phyloP scores from a whole-genome alignment of 2,113 vertebrate genomes.

The Grammatotria lemairii region DNA sequence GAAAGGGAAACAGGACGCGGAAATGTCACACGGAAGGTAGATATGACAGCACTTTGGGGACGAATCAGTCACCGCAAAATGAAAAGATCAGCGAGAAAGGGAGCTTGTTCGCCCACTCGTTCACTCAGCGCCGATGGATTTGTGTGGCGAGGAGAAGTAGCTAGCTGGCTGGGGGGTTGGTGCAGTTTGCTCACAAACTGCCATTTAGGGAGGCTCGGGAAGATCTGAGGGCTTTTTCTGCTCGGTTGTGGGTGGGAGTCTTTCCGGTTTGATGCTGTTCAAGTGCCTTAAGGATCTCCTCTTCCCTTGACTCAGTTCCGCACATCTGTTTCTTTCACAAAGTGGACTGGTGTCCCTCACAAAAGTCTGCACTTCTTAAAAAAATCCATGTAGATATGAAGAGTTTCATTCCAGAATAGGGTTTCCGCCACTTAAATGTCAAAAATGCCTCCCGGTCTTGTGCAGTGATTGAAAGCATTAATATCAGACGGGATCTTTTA shows the following conservation, averaged over 20 bases:
- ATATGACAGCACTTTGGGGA: slow-evolving; percentile 26
- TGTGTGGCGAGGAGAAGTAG: slow-evolving; percentile 12
- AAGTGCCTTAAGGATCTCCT: slow-evolving; percentile 71
- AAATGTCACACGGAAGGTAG: not conserved
- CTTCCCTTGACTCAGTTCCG: slow-evolving; percentile 21
- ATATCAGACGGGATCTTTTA: not conserved
- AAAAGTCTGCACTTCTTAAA: not conserved
- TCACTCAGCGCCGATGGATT: not conserved
- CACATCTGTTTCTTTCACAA: slow-evolving; percentile 27
- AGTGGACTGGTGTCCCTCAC: not conserved
- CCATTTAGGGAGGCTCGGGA: slow-evolving; percentile 47
- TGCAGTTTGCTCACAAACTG: slow-evolving; percentile 33
- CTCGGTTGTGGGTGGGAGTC: slow-evolving; percentile 34
- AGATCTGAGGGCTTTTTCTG: slow-evolving; percentile 35
- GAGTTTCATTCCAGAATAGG: not conserved
- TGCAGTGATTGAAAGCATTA: not conserved
- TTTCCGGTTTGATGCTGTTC: slow-evolving; percentile 55
- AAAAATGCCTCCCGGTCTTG: not conserved
- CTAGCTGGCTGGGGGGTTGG: not conserved
- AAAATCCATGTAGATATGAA: not conserved
- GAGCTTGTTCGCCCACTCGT: not conserved
- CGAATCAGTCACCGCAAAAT: slow-evolving; percentile 18
- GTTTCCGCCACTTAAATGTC: not conserved
- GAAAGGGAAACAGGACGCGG: not conserved
- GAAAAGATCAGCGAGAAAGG: slow-evolving; percentile 24